These are phyloP conservation scores for Oncorhynchus keta DNA, from an alignment of 2,113 vertebrate genomes.

Conservation along the genomic window DNA sequence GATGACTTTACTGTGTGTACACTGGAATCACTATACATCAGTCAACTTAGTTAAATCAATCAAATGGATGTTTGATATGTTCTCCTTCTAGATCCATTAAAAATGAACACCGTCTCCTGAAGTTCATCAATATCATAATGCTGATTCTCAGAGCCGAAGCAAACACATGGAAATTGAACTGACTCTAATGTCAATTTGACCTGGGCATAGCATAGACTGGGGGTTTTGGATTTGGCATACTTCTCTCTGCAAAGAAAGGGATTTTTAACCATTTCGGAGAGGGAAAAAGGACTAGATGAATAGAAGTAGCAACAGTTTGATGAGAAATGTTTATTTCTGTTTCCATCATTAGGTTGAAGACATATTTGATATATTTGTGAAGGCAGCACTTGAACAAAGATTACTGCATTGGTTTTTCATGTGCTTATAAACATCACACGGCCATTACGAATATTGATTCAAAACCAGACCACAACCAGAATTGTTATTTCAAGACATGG, in stretches of 20 bases:
- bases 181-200: not conserved
- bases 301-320: not conserved
- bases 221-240: not conserved
- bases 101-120: not conserved
- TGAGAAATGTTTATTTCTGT: conserved; percentile 2
- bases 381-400: not conserved
- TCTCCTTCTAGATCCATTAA: not conserved
- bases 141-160: not conserved
- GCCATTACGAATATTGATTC: not conserved
- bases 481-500: not conserved
- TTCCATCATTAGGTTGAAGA: not conserved
- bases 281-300: not conserved
- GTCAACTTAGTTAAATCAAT: not conserved
- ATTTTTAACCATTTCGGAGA: not conserved
- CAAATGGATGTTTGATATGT: not conserved
- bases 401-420: not conserved
- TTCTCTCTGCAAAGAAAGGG: not conserved
- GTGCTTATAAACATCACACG: conserved; percentile 2
- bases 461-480: not conserved
- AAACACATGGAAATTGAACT: not conserved
- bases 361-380: not conserved
- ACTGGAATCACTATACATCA: not conserved
- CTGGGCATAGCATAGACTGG: not conserved
- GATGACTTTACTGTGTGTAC: not conserved
- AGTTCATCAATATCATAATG: not conserved